These are phyloP conservation scores for Buphagus erythrorhynchus DNA, from an alignment of 2,797 vertebrate genomes.

Conservation along the genomic window DNA sequence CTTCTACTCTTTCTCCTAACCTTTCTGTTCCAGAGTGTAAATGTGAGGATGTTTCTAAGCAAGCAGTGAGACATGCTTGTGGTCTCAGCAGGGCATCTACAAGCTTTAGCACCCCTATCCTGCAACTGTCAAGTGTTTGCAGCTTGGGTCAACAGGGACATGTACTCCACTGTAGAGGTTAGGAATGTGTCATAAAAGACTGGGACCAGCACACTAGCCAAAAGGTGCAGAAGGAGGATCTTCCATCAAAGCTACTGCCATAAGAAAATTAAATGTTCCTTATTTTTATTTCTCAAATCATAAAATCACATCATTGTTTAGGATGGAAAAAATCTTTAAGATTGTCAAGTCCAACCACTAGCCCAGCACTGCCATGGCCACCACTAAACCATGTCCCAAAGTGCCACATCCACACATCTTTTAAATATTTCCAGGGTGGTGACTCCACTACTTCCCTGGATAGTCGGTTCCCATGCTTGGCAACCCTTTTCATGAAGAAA, in stretches of 20 bases:
- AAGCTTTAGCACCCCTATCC: background rate
- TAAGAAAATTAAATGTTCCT: background rate
- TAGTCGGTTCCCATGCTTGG: background rate
- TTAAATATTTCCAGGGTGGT: background rate
- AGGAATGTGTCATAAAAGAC: background rate
- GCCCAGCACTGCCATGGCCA: background rate
- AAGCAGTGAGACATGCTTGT: background rate
- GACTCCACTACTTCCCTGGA: background rate
- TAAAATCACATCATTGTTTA: background rate
- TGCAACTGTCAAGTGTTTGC: background rate
- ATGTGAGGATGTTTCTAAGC: background rate
- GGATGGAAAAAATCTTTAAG: background rate
- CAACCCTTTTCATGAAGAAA: background rate
- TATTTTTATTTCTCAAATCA: background rate
- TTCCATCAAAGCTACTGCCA: background rate
- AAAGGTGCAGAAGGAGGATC: background rate
- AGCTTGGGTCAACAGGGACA: background rate
- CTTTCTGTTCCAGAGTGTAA: background rate
- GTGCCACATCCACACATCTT: background rate
- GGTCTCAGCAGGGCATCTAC: background rate
- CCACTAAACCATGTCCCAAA: background rate
- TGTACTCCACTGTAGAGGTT: background rate
- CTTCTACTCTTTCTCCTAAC: background rate
- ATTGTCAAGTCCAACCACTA: background rate
- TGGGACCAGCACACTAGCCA: background rate